phyloP scores from a whole-genome alignment of 2,888 invertebrate species.

The Pemphredon lugubris region DNA sequence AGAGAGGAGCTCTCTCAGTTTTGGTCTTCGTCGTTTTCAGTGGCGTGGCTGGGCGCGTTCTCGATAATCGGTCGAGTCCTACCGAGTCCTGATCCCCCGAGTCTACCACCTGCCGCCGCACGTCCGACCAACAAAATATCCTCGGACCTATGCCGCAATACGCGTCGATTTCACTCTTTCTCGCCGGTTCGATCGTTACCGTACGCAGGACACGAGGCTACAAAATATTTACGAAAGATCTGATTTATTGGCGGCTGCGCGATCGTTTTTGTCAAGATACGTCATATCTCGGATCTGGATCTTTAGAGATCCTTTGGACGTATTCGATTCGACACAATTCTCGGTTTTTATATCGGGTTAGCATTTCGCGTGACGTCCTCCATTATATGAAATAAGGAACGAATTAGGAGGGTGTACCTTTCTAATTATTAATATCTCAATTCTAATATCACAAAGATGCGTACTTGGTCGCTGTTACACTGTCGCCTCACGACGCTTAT shows the following conservation, averaged over 20 bases:
- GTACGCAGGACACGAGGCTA: slow-evolving; percentile 26
- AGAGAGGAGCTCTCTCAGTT: slow-evolving; percentile 49
- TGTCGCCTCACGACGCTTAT: slow-evolving; percentile 13
- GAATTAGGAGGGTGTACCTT: slow-evolving; percentile 49
- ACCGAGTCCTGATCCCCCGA: slow-evolving; percentile 51
- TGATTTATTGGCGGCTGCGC: slow-evolving; percentile 31
- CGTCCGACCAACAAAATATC: slow-evolving; percentile 29
- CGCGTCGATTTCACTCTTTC: slow-evolving; percentile 44
- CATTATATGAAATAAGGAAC: too few species aligned
- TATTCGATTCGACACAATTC: too few species aligned
- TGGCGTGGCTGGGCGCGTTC: slow-evolving; percentile 58
- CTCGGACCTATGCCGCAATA: slow-evolving; percentile 33
- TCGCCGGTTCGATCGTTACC: slow-evolving; percentile 29
- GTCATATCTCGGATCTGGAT: not conserved
- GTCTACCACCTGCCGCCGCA: slow-evolving; percentile 58
- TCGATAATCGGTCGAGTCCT: slow-evolving; percentile 62
- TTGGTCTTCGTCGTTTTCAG: slow-evolving; percentile 62
- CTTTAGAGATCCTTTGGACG: not conserved
- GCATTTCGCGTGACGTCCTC: too few species aligned
- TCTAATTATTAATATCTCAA: slow-evolving; percentile 60
- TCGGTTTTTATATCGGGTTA: too few species aligned
- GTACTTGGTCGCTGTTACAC: slow-evolving; percentile 25
- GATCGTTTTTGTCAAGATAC: slow-evolving; percentile 1
- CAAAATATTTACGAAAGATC: slow-evolving; percentile 31
- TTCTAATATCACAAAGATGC: slow-evolving; percentile 45